A percentile compares a stretch with the other conserved stretches of the same genome.
Evolutionary conservation across 2,888 invertebrate genomes (phyloP).

Genomic region (Toxonevra muliebris): DNA sequence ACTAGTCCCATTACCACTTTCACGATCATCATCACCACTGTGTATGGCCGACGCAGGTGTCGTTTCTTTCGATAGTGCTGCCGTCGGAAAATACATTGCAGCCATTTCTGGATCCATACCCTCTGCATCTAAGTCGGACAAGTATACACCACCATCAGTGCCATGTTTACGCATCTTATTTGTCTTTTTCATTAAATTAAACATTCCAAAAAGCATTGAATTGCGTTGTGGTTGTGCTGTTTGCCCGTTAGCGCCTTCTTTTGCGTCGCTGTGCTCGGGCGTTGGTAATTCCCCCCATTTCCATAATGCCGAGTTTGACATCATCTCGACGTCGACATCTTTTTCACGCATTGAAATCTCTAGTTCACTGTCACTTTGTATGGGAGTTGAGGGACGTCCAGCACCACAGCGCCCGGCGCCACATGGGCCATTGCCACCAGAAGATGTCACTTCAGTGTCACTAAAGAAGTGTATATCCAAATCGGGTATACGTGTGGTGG

Average conservation of each 20-base stretch:
- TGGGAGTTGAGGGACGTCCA: slow-evolving; percentile 82
- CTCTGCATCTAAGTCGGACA: slow-evolving; percentile 87
- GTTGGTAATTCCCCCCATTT: slow-evolving; percentile 88
- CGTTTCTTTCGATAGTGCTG: slow-evolving; percentile 36
- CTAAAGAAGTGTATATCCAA: slow-evolving; percentile 90
- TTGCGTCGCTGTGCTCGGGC: slow-evolving; percentile 49
- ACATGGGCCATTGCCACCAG: slow-evolving; percentile 74
- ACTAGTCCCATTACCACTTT: slow-evolving; percentile 96
- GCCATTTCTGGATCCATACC: slow-evolving; percentile 92
- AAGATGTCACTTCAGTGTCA: slow-evolving; percentile 87
- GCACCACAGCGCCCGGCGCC: slow-evolving; percentile 63
- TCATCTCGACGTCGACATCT: slow-evolving; percentile 50
- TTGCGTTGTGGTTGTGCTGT: slow-evolving; percentile 62
- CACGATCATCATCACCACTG: slow-evolving; percentile 85
- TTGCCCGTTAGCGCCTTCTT: slow-evolving; percentile 38
- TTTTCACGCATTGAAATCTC: slow-evolving; percentile 71
- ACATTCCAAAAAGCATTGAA: slow-evolving; percentile 90
- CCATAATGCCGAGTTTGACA: slow-evolving; percentile 72
- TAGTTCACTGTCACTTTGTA: slow-evolving; percentile 94
- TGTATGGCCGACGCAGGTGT: slow-evolving; percentile 25
- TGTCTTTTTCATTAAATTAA: slow-evolving; percentile 89
- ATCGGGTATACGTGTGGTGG: slow-evolving; percentile 66
- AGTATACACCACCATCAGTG: slow-evolving; percentile 78
- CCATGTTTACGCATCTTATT: slow-evolving; percentile 70
- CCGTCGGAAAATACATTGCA: slow-evolving; percentile 82